phyloP scores from a whole-genome alignment of 2,797 vertebrate species.

The Parambassis ranga region DNA sequence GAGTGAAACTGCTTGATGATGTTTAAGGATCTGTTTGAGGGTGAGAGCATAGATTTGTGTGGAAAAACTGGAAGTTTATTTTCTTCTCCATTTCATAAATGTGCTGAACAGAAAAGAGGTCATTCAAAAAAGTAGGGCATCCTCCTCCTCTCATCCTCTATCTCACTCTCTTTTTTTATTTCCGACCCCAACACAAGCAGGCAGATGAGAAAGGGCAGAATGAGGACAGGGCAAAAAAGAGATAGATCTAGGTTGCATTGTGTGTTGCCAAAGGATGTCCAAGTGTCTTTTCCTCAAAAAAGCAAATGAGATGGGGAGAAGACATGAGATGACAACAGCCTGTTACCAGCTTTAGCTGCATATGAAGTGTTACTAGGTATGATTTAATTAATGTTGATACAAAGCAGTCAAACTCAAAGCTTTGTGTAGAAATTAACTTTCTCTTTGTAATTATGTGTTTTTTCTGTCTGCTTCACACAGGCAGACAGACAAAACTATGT shows the following conservation, averaged over 20 bases:
- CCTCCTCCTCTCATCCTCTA: constrained; percentile 35
- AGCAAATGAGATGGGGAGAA: not conserved
- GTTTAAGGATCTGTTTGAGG: too few species aligned
- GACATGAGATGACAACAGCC: not conserved
- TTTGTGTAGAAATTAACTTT: too few species aligned
- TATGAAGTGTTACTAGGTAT: too few species aligned
- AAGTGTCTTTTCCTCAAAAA: constrained; percentile 15
- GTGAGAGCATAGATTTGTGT: too few species aligned
- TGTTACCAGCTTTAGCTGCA: too few species aligned
- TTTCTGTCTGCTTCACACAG: too few species aligned
- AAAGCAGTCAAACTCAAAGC: too few species aligned
- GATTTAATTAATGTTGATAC: too few species aligned
- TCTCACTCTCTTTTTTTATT: constrained; percentile 37
- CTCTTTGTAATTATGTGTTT: too few species aligned
- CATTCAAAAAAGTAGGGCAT: constrained; percentile 82
- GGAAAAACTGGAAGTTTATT: too few species aligned
- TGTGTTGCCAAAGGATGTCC: constrained; percentile 19
- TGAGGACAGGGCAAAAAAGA: constrained; percentile 2
- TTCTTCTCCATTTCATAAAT: constrained; percentile 2
- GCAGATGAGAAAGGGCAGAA: constrained; percentile 23
- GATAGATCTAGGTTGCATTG: constrained; percentile 64
- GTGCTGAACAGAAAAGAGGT: constrained; percentile 78
- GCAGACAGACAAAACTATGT: too few species aligned
- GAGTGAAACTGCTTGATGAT: not conserved
- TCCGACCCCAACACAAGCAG: constrained; percentile 18